These are phyloP conservation scores for Rhinichthys klamathensis DNA, from an alignment of 2,113 vertebrate species.

Conservation along the genomic window DNA sequence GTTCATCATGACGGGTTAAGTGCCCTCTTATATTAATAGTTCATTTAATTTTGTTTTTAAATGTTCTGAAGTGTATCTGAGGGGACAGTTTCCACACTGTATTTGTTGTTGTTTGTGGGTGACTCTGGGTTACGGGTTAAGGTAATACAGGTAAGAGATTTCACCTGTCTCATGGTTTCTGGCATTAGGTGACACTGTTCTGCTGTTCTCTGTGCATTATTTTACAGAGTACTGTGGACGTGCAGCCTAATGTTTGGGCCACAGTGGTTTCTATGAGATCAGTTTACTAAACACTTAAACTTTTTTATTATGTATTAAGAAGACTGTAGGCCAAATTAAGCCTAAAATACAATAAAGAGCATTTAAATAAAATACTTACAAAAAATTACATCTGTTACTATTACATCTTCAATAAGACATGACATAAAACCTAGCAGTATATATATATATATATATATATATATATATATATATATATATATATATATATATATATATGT, in stretches of 20 bases:
- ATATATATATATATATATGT: too few relatives aligned
- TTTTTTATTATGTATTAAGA: not conserved
- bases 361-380: too few relatives aligned
- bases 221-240: slow-evolving; percentile 14
- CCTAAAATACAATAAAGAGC: not conserved
- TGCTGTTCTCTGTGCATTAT: slow-evolving; percentile 9
- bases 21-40: not conserved
- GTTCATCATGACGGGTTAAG: not conserved
- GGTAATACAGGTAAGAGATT: slow-evolving; percentile 27
- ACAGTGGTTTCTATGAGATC: slow-evolving; percentile 41
- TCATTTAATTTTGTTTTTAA: not conserved
- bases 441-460: too few relatives aligned
- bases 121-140: slow-evolving; percentile 31
- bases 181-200: slow-evolving; percentile 5
- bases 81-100: not conserved
- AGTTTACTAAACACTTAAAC: not conserved
- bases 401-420: too few relatives aligned
- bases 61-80: not conserved
- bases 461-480: too few relatives aligned
- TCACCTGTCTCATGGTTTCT: slow-evolving; percentile 26
- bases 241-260: slow-evolving; percentile 29
- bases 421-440: too few relatives aligned
- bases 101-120: slow-evolving; percentile 9
- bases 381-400: too few relatives aligned
- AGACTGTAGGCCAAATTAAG: not conserved